Conservation (phyloP, 2,797 vertebrate species). For the Percopsis omiscomaycus region DNA sequence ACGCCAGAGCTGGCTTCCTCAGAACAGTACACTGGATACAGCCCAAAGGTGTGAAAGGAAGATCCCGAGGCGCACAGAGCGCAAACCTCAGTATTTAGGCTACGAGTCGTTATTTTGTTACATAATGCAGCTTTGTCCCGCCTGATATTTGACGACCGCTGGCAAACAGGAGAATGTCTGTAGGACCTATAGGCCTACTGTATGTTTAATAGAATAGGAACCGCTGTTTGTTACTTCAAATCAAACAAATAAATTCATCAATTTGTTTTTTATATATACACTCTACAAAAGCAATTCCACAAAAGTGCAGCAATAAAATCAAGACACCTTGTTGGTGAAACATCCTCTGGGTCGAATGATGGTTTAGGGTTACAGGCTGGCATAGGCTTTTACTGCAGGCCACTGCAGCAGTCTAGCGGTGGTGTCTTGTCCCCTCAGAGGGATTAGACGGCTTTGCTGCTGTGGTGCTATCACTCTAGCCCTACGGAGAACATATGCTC, state of each 20-base stretch:
- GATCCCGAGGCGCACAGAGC: conserved; percentile 44
- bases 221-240: too few species aligned
- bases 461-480: too few species aligned
- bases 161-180: conserved; percentile 19
- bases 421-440: not conserved
- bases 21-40: conserved; percentile 54
- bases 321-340: conserved; percentile 1
- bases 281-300: not conserved
- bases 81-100: conserved; percentile 60
- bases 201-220: too few species aligned
- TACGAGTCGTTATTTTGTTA: conserved; percentile 52
- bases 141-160: conserved; percentile 57
- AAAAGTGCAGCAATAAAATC: not conserved
- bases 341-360: conserved; percentile 15
- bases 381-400: not conserved
- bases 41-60: conserved; percentile 62
- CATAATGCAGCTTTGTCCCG: conserved; percentile 57
- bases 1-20: conserved; percentile 47
- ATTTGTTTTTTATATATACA: too few species aligned
- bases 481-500: too few species aligned
- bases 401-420: not conserved
- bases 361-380: conserved; percentile 4
- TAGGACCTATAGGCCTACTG: too few species aligned
- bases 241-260: too few species aligned
- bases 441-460: too few species aligned